Conservation (phyloP, 1,140 invertebrate genomes). For the Ceratosolen fusciceps region DNA sequence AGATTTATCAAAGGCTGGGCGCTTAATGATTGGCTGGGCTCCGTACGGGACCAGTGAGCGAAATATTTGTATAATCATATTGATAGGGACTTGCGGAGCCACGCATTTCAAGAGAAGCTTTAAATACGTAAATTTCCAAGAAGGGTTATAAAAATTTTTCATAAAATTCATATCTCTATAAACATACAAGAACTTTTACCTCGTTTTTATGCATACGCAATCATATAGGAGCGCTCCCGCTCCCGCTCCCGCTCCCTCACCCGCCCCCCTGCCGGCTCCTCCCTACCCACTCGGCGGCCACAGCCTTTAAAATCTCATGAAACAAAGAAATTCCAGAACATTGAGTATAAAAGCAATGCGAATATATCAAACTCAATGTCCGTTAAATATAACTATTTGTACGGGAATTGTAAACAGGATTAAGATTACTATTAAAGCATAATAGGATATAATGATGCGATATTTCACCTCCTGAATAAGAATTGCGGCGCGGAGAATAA, state of each 20-base stretch:
- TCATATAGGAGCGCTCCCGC: neutral
- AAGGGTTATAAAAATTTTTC: neutral
- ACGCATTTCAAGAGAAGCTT: neutral
- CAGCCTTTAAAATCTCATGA: slow-evolving; percentile 11
- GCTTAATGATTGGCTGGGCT: neutral
- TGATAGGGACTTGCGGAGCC: neutral
- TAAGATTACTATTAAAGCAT: neutral
- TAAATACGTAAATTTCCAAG: neutral
- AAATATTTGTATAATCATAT: neutral
- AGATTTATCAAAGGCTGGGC: neutral
- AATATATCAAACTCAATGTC: neutral
- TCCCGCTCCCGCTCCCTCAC: too few relatives aligned
- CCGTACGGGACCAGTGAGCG: too few relatives aligned
- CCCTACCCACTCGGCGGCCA: too few relatives aligned
- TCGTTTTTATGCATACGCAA: neutral
- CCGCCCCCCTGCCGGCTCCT: too few relatives aligned
- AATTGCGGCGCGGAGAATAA: too few relatives aligned
- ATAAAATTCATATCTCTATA: slow-evolving; percentile 10
- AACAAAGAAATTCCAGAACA: slow-evolving; percentile 1
- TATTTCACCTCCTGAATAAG: too few relatives aligned
- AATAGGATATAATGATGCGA: neutral
- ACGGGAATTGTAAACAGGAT: neutral
- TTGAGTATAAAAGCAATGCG: neutral
- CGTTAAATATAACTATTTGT: neutral
- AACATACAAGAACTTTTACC: slow-evolving; percentile 6